phyloP scores from a whole-genome alignment of 2,888 invertebrate genomes.

The Caenorhabditis doughertyi region DNA sequence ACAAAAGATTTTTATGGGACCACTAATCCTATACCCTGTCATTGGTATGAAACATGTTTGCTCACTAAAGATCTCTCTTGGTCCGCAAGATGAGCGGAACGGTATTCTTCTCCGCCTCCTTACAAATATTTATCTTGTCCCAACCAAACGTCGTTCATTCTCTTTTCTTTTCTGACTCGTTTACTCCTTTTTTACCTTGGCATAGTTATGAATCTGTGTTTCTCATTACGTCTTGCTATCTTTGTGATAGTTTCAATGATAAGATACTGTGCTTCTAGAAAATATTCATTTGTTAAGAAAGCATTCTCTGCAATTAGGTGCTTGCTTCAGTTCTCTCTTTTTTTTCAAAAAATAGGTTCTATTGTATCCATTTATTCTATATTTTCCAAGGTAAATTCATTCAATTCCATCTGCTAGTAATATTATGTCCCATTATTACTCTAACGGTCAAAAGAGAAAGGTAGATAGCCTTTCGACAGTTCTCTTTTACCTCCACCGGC shows the following conservation, averaged over 20 bases:
- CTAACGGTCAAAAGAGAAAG: not conserved
- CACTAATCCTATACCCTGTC: not conserved
- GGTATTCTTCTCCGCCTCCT: slow-evolving; percentile 6
- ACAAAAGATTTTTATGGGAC: not conserved
- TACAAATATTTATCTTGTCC: slow-evolving; percentile 50
- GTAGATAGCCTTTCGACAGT: not conserved
- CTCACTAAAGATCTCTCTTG: not conserved
- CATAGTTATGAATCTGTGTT: slow-evolving; percentile 24
- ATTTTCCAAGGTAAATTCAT: too few relatives aligned
- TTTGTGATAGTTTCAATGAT: slow-evolving; percentile 12
- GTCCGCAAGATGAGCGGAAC: slow-evolving; percentile 46
- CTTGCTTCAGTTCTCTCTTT: too few relatives aligned
- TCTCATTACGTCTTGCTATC: not conserved
- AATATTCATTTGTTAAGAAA: not conserved
- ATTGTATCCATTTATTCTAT: too few relatives aligned
- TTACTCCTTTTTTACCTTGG: not conserved
- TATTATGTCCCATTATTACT: too few relatives aligned
- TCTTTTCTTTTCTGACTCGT: not conserved
- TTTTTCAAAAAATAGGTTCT: too few relatives aligned
- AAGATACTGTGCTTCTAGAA: slow-evolving; percentile 15
- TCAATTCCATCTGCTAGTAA: too few relatives aligned
- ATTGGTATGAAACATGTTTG: slow-evolving; percentile 24
- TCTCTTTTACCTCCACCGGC: slow-evolving; percentile 25
- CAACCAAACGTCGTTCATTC: slow-evolving; percentile 2
- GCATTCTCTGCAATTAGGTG: too few relatives aligned